A percentile compares a stretch with the other conserved stretches of the same genome.
Conservation (phyloP, 1,140 invertebrate species). For the Saccostrea cuccullata region DNA sequence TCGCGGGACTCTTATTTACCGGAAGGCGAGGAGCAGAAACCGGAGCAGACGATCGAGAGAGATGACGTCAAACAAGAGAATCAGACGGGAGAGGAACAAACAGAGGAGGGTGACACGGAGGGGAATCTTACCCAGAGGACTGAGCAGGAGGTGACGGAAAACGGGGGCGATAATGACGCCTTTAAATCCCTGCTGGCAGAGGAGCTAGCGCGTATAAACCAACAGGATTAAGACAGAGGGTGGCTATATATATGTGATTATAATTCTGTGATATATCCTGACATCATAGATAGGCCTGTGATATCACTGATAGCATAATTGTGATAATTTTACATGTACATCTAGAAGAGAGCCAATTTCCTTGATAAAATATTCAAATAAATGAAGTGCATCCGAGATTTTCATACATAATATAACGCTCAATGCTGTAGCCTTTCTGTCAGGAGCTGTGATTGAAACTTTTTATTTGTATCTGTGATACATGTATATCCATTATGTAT, state of each 20-base stretch:
- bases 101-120: constrained; percentile 10
- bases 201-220: constrained; percentile 36
- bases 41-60: neutral
- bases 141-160: constrained; percentile 59
- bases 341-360: too few species aligned
- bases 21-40: constrained; percentile 42
- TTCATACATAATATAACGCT: too few species aligned
- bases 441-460: too few species aligned
- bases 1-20: constrained; percentile 32
- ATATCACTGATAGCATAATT: too few species aligned
- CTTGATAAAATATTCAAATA: too few species aligned
- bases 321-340: too few species aligned
- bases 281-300: too few species aligned
- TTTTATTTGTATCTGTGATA: too few species aligned
- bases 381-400: too few species aligned
- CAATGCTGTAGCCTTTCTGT: too few species aligned
- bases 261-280: neutral
- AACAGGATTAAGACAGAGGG: neutral
- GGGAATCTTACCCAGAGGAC: neutral
- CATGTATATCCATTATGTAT: too few species aligned
- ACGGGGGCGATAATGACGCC: constrained; percentile 63
- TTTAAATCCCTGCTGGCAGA: constrained; percentile 62
- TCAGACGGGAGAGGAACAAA: constrained; percentile 10
- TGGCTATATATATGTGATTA: neutral
- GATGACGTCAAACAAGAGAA: neutral